These are phyloP conservation scores for Zaprionus inermis DNA, from an alignment of 1,140 invertebrate genomes.

Conservation along the genomic window DNA sequence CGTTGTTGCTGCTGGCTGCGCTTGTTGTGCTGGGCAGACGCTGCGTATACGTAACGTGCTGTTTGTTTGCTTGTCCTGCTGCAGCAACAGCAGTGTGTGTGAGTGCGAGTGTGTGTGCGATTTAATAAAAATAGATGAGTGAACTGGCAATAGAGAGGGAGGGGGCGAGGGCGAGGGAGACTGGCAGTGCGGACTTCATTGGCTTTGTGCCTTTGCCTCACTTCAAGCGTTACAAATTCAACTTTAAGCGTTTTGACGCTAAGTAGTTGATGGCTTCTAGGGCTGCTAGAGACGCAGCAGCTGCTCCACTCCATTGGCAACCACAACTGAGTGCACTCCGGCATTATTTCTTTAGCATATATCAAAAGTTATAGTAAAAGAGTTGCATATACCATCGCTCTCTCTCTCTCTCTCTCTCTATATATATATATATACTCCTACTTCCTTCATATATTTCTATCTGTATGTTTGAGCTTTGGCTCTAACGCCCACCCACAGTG, in stretches of 20 bases:
- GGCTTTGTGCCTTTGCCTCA: conserved; percentile 74
- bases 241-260: conserved; percentile 81
- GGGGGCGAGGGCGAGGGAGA: neutral
- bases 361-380: conserved; percentile 83
- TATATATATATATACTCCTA: conserved; percentile 1
- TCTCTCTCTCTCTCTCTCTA: neutral
- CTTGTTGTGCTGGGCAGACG: conserved; percentile 27
- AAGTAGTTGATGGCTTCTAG: conserved; percentile 73
- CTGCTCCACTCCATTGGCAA: conserved; percentile 44
- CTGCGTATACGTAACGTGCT: conserved; percentile 72
- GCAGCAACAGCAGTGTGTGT: conserved; percentile 25
- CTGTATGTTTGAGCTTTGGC: neutral
- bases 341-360: conserved; percentile 80
- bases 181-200: conserved; percentile 55
- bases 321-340: conserved; percentile 74
- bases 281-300: neutral
- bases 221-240: conserved; percentile 81
- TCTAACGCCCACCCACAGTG: neutral
- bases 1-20: conserved; percentile 36
- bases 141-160: conserved; percentile 62
- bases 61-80: conserved; percentile 39
- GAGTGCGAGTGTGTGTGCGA: conserved; percentile 28
- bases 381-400: conserved; percentile 41
- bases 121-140: conserved; percentile 82
- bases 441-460: conserved; percentile 11